phyloP scores from a whole-genome alignment of 2,113 vertebrate genomes.

The Desmodus rotundus region DNA sequence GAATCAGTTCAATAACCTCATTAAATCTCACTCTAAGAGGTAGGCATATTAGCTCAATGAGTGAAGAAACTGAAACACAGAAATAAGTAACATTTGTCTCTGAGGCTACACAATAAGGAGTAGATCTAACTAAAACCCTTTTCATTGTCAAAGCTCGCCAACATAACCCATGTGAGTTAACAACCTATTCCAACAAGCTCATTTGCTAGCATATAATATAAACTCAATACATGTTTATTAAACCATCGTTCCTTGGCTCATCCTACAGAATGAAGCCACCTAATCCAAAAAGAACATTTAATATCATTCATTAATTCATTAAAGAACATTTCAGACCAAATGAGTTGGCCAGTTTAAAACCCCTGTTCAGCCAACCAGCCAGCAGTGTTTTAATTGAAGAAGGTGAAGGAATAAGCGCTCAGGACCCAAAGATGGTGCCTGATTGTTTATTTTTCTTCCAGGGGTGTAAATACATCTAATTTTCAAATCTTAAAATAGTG shows the following conservation, averaged over 20 bases:
- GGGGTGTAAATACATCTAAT: background rate
- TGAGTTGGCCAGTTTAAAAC: background rate
- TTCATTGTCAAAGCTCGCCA: background rate
- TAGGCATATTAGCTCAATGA: background rate
- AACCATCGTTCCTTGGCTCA: background rate
- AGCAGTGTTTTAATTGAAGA: background rate
- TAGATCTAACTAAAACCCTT: background rate
- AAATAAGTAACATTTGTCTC: background rate
- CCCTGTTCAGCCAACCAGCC: background rate
- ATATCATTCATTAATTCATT: slow-evolving; percentile 21
- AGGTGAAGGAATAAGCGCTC: background rate
- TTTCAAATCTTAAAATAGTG: background rate
- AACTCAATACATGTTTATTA: background rate
- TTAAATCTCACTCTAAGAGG: background rate
- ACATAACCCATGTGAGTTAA: background rate
- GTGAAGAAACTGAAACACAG: background rate
- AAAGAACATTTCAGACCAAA: slow-evolving; percentile 27
- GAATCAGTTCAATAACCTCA: background rate
- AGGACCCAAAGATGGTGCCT: background rate
- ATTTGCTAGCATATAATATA: background rate
- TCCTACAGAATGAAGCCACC: background rate
- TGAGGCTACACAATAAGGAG: background rate
- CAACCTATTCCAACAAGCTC: background rate
- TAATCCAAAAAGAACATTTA: background rate
- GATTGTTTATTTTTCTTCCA: background rate